Percentiles rank a stretch among this genome's conserved stretches.
Evolutionary conservation across 2,888 invertebrate genomes (phyloP).

Genomic region (Lathronympha strigana): DNA sequence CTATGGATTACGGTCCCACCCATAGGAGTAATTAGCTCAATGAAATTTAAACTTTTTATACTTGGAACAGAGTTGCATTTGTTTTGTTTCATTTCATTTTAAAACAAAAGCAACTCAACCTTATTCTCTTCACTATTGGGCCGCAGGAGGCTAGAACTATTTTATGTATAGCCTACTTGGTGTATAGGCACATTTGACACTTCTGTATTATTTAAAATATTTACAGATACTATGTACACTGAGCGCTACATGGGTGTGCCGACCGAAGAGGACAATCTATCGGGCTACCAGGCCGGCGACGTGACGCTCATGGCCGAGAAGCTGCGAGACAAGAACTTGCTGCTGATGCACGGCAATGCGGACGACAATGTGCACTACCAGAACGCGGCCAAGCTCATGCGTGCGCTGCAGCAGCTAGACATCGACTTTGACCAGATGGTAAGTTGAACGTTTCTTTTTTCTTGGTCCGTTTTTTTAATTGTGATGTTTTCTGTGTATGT

Average conservation of each 20-base stretch:
- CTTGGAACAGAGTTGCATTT: no score
- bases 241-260: constrained; percentile 97
- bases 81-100: no score
- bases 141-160: no score
- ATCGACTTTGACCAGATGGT: constrained; percentile 94
- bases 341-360: constrained; percentile 95
- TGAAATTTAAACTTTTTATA: no score
- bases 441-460: no score
- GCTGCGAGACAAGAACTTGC: constrained; percentile 89
- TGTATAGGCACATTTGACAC: neutral
- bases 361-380: constrained; percentile 97
- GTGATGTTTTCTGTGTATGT: no score
- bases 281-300: constrained; percentile 90
- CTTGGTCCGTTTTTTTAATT: no score
- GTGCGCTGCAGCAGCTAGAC: constrained; percentile 88
- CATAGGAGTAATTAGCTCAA: no score
- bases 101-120: no score
- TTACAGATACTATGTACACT: constrained; percentile 95
- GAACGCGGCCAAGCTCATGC: constrained; percentile 91
- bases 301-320: constrained; percentile 87
- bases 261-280: constrained; percentile 87
- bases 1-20: no score
- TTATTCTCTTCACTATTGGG: no score
- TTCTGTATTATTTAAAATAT: neutral
- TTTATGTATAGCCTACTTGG: neutral